Conservation (phyloP, 2,797 vertebrate genomes). For the Cetoscarus ocellatus region DNA sequence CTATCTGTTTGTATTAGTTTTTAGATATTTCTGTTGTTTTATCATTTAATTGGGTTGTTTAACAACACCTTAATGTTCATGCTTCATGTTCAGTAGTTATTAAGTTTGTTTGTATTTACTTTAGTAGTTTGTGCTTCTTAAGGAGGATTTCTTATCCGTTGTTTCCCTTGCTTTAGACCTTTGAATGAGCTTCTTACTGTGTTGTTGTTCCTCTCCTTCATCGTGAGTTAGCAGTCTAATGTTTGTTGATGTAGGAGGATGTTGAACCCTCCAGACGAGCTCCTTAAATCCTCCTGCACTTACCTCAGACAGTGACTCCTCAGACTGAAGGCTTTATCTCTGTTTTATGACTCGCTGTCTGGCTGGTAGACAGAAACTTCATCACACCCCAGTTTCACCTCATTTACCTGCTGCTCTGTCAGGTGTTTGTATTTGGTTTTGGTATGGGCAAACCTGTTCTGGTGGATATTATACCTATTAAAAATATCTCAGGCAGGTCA, state of each 20-base stretch:
- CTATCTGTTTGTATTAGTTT: no score
- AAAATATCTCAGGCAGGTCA: no score
- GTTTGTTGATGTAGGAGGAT: conserved; percentile 25
- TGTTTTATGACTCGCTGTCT: conserved; percentile 16
- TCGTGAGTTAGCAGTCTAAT: conserved; percentile 4
- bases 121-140: conserved; percentile 1
- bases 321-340: conserved; percentile 2
- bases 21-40: no score
- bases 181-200: conserved; percentile 9
- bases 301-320: background rate
- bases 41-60: background rate
- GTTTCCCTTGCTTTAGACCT: conserved; percentile 10
- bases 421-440: background rate
- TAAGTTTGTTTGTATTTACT: conserved; percentile 2
- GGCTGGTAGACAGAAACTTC: background rate
- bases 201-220: background rate
- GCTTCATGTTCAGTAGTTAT: background rate
- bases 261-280: conserved; percentile 9
- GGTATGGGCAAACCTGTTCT: background rate
- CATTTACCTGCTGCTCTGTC: background rate
- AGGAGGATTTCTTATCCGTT: background rate
- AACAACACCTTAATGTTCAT: background rate
- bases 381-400: background rate
- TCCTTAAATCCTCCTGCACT: conserved; percentile 26
- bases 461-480: no score